Evolutionary conservation across 2,113 vertebrate genomes (phyloP).

Genomic region (Prietella phreatophila): DNA sequence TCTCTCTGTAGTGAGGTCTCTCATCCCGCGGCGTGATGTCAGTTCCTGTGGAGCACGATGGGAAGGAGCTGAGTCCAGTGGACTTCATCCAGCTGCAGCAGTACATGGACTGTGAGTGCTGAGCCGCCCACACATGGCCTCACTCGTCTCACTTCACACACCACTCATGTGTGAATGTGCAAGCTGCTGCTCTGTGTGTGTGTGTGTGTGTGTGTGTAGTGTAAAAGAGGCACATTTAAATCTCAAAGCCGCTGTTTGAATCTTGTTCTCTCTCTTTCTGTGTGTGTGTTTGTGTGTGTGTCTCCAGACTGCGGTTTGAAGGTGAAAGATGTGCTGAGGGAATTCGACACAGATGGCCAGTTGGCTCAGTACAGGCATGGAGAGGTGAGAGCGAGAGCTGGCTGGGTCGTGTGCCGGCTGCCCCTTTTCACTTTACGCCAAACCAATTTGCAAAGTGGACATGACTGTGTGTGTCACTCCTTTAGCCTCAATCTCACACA

Average conservation of each 20-base stretch:
- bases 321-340: constrained; percentile 86
- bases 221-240: constrained; percentile 11
- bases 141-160: constrained; percentile 50
- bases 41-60: constrained; percentile 67
- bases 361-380: constrained; percentile 76
- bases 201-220: constrained; percentile 2
- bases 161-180: constrained; percentile 43
- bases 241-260: constrained; percentile 11
- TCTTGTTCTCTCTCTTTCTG: background rate
- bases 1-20: constrained; percentile 50
- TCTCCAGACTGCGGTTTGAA: constrained; percentile 82
- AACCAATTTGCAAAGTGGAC: background rate
- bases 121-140: constrained; percentile 43
- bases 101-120: constrained; percentile 90
- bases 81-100: constrained; percentile 92
- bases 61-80: constrained; percentile 81
- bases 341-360: constrained; percentile 77
- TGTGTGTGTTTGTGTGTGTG: constrained; percentile 40
- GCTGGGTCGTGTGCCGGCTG: background rate
- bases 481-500: background rate
- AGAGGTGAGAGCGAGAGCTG: constrained; percentile 76
- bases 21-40: constrained; percentile 67
- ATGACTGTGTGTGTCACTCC: background rate
- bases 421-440: constrained; percentile 5
- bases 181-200: background rate